Evolutionary conservation across 2,113 vertebrate species (phyloP).

Genomic region (Paedocypris sp.): DNA sequence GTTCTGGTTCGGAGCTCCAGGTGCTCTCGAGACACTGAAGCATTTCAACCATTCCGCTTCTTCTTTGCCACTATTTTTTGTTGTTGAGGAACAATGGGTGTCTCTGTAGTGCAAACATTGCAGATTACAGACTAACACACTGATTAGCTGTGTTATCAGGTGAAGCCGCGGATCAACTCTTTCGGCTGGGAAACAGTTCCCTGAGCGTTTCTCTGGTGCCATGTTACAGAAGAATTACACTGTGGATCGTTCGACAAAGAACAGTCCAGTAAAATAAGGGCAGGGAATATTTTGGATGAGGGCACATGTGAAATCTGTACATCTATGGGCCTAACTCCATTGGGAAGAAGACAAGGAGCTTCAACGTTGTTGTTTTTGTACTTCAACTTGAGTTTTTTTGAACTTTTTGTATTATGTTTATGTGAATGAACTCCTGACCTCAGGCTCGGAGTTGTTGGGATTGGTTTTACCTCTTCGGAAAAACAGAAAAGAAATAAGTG

Average conservation of each 20-base stretch:
- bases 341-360: no score
- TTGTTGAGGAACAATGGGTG: conserved; percentile 32
- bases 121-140: conserved; percentile 24
- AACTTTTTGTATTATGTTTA: no score
- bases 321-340: no score
- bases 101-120: conserved; percentile 25
- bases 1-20: conserved; percentile 16
- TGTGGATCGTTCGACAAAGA: neutral
- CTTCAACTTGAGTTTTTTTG: no score
- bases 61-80: conserved; percentile 19
- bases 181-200: neutral
- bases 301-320: conserved; percentile 21
- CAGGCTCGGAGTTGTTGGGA: no score
- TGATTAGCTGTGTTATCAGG: conserved; percentile 15
- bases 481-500: no score
- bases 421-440: no score
- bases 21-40: conserved; percentile 30
- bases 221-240: conserved; percentile 2
- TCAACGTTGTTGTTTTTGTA: no score
- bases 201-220: neutral
- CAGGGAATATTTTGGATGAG: neutral
- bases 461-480: no score
- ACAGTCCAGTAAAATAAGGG: neutral
- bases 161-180: neutral
- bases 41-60: conserved; percentile 42